phyloP scores from a whole-genome alignment of 92 coral and sea anemone genomes.

The Zoanthus solanderi region DNA sequence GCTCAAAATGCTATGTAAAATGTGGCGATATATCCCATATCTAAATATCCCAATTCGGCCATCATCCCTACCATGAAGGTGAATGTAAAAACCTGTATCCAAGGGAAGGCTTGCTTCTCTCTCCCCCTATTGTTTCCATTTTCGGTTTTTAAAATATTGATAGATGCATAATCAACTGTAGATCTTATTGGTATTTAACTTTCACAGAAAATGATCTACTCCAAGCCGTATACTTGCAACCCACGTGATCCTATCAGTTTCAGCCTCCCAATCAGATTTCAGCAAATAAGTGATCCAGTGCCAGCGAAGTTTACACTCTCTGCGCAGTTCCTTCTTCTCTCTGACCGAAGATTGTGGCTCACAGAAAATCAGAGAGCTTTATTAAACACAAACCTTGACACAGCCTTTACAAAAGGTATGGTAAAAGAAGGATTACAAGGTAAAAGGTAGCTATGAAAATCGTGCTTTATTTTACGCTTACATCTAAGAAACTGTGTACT shows the following conservation, averaged over 20 bases:
- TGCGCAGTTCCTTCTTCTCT: constrained; percentile 84
- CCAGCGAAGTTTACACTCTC: constrained; percentile 91
- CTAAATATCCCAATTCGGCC: no score
- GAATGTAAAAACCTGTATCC: no score
- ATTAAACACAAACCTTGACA: constrained; percentile 69
- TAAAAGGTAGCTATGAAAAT: background rate
- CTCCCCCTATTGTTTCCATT: no score
- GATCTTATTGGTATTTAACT: background rate
- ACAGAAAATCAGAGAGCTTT: constrained; percentile 47
- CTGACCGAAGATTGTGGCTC: constrained; percentile 80
- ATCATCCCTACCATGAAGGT: no score
- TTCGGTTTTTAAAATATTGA: no score
- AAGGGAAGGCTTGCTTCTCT: no score
- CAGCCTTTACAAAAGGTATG: constrained; percentile 90
- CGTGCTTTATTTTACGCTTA: background rate
- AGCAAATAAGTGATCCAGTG: constrained; percentile 98
- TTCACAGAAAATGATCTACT: constrained; percentile 73
- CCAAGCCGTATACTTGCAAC: constrained; percentile 83
- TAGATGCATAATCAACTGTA: no score
- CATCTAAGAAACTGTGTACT: no score
- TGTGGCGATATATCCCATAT: no score
- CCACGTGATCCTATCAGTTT: constrained; percentile 91
- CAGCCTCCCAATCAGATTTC: constrained; percentile 96
- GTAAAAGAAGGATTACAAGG: background rate
- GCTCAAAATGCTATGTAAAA: no score